A percentile compares a stretch with the other conserved stretches of the same genome.
phyloP scores from a whole-genome alignment of 2,113 vertebrate species.

The Phoenicopterus ruber region DNA sequence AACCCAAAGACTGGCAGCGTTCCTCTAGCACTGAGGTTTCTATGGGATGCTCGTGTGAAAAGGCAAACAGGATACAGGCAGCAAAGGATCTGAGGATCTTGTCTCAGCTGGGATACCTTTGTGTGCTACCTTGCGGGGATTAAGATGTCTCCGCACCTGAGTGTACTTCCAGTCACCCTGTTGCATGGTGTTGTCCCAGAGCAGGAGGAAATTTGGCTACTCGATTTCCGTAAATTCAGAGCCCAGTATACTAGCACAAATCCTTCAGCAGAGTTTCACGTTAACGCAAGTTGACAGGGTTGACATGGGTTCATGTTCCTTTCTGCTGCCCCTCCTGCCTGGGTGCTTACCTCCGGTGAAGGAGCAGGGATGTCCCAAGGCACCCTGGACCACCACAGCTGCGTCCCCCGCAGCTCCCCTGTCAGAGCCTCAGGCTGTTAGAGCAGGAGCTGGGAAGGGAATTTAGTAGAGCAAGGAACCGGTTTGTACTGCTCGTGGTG shows the following conservation, averaged over 20 bases:
- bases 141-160: neutral
- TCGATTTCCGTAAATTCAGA: neutral
- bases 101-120: neutral
- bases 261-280: neutral
- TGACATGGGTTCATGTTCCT: neutral
- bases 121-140: neutral
- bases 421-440: neutral
- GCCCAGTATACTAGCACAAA: neutral
- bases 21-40: neutral
- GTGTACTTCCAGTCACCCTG: neutral
- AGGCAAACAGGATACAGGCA: neutral
- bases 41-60: neutral
- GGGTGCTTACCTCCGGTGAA: neutral
- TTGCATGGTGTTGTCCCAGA: rapidly evolving
- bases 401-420: neutral
- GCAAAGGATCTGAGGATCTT: neutral
- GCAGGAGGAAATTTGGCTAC: neutral
- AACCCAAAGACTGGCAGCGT: neutral
- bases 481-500: neutral
- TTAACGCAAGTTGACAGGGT: neutral
- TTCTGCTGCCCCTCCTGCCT: neutral
- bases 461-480: neutral
- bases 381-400: neutral
- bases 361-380: neutral
- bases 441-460: neutral